Base-by-base conservation (phyloP, 2,888 invertebrate species). In the Troides aeacus region DNA sequence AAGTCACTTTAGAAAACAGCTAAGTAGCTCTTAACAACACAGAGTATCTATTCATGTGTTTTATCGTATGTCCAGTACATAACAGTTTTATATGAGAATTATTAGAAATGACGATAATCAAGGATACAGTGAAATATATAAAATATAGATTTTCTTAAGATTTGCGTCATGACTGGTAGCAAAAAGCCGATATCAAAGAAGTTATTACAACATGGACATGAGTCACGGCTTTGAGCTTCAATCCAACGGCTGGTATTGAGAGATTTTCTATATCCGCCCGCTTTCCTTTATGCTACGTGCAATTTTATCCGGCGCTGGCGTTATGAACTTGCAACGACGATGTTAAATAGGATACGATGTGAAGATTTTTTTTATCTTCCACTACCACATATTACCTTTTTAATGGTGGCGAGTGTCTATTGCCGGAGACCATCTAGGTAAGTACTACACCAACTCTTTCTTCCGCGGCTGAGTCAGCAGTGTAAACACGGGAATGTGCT, bases 241-340 rank as follows among this genome's bases (percentile, higher is more conserved):
- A 82, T 85, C 74, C 71, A 74, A 67, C 64, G 67, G 82, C 82
- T 85, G 88, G 88, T 90, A 92, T 90, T 92, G 92, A 91, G 86
- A 84, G 90, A 89, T 91, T 90, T 91, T 89, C 92, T 92, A 92
- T 92, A 92, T 92, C 92, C 92, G 92, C 86, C 84, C 81, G 90
- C 82, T 89, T 91, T 86, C 90, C 92, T 92, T 90, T 91, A 90
- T 89, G 84, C 90, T 81, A 83, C 89, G 85, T 90, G 89, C 92
- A 91, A 91, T 91, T 91, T 92, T 91, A 90, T 88, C 90, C 86
- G 80, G 74, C 82, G 80, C 81, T 81, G 81, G 84, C 86, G 90
- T 88, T 90, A 89, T 89, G 89, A 89, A 89, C 80, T 85, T 82
- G 77, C 78, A 71, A 73, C 73, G 81, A 62, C 50, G 58, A 75